phyloP scores from a whole-genome alignment of 1,140 invertebrate species.

The Liolophura sinensis region DNA sequence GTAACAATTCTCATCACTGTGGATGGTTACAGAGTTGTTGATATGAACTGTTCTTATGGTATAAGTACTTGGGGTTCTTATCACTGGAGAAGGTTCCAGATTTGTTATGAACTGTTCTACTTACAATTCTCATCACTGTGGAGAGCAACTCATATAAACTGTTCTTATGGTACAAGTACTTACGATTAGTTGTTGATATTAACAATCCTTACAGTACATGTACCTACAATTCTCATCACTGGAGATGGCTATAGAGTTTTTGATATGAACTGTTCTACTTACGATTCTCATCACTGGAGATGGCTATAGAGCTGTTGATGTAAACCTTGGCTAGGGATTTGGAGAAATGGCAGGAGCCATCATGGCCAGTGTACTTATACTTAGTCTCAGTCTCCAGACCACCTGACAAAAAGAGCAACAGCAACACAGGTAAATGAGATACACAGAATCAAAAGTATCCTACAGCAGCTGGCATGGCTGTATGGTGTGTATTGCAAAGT shows the following conservation, averaged over 20 bases:
- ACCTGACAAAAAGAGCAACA: conserved; percentile 57
- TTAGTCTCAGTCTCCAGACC: conserved; percentile 88
- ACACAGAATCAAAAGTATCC: neutral
- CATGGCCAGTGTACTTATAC: conserved; percentile 87
- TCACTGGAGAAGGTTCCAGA: no score
- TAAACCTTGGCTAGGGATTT: conserved; percentile 68
- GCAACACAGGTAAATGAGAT: neutral
- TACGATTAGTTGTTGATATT: no score
- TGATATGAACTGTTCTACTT: conserved; percentile 2
- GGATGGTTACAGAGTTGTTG: no score
- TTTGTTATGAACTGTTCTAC: no score
- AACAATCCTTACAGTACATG: no score
- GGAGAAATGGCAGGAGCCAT: conserved; percentile 82
- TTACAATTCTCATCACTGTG: no score
- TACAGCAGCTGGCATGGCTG: neutral
- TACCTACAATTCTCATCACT: neutral
- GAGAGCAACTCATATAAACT: no score
- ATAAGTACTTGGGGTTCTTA: no score
- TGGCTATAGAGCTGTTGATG: conserved; percentile 82
- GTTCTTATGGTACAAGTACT: no score
- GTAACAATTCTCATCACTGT: no score
- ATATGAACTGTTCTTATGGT: no score
- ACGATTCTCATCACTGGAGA: conserved; percentile 83
- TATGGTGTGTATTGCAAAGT: no score
- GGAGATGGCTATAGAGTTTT: conserved; percentile 4